Evolutionary conservation across 2,113 vertebrate genomes (phyloP), one percentile per base, ranked within the genome.

Genomic region (Pelecanus crispus): DNA sequence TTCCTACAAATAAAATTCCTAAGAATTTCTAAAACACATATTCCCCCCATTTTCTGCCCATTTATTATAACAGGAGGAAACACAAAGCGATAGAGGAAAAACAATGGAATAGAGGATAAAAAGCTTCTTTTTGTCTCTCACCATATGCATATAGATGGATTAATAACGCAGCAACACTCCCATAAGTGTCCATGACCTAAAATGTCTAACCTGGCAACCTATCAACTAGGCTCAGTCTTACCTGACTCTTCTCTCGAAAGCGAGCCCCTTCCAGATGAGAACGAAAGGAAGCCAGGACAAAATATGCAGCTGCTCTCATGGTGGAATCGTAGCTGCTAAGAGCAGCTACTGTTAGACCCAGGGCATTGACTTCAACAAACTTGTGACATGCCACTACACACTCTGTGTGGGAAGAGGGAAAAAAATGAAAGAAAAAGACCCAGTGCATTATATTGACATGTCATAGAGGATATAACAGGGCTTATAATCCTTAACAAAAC

Each of bases 241-340:
- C 99, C 98, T 99, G 99, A 90, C 90, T 97, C 97, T 98, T 99
- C 94, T 99, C 99, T 88, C 97, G 98, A 94, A 99, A 98, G 17
- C 97, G 98, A 29, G 98, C 98, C 4, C 98, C 99, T 88, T 99
- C 99, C 94, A 99, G 95, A 19, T 99, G 99, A 7, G 98, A 98
- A 94, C 98, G 98, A 97, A 99, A 99, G 67, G 98, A 98, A 44
- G 97, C 98, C 71, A 99, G 97, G 45, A 99, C 97, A 2, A 98
- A 98, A 56, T 99, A 99, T 0, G 99, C 99, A 0, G 98, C 98
- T 0, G 99, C 99, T 87, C 99, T 97, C 97, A 99, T 94, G 82
- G 97, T 98, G 47, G 98, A 92, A 96, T 99, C 99, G 2, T 98
- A 99, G 97, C 99, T 99, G 94, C 99, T 99, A n/a, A 99, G 98